Base-by-base conservation (phyloP, 2,113 vertebrate genomes). In the Gnathonemus longibarbis region DNA sequence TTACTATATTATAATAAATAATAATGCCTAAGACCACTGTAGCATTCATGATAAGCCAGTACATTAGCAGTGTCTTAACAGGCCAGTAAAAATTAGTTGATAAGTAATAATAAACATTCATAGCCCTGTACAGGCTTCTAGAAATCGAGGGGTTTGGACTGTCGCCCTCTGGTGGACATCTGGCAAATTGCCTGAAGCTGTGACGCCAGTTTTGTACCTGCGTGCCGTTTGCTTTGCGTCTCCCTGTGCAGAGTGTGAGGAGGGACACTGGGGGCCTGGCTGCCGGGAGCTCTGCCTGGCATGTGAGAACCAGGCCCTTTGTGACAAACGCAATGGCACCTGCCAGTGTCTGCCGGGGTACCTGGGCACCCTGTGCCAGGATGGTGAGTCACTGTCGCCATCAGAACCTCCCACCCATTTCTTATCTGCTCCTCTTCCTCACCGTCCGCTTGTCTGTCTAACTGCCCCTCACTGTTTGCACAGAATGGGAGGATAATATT, bases 191-290 rank as follows among this genome's bases (percentile, higher is more conserved):
- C 9, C n/a, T 66, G 62, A 27, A 27, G 62, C 1, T 27, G n/a
- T 27, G 62, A 27, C n/a, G 0, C 24, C n/a, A 77, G 31, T 77
- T 2, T 77, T 5, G 13, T 39, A 52, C 9, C 24, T 24, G 42
- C 10, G 48, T 74, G 58, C 35, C 58, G 19, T 80, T 39, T 62
- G 19, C 31, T 50, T 7, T 86, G 9, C 9, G 0, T 50, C 24
- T 58, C 70, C 88, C 66, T 53, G n/a, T 84, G 45, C 91, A 97
- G 97, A 95, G 84, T 97, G 97, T 89, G 96, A 95, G 0, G 94
- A 93, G 1, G 96, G 96, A 2, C 95, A 0, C 90, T 97, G 97
- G 97, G 97, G 97, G 0, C 90, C 86, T 0, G 96, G 96, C 90
- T 97, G 97, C 92, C 95, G 96, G 91, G 93, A 96, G 92, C 92